These are phyloP conservation scores for Bruchidius siliquastri DNA, from an alignment of 2,888 invertebrate genomes.

Conservation along the genomic window DNA sequence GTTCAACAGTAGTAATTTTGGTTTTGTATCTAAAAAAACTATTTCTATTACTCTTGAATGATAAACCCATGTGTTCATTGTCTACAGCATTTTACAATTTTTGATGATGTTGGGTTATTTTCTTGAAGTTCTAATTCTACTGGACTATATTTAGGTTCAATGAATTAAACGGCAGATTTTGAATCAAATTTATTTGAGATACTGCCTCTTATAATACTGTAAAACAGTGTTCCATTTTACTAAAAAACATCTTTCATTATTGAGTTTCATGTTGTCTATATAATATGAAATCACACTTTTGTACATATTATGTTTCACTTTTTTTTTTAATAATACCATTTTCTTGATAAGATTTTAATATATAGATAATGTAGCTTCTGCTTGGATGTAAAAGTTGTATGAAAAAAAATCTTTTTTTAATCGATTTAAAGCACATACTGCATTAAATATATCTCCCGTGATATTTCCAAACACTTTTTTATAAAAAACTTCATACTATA, in stretches of 20 bases:
- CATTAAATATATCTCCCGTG: conserved; percentile 16
- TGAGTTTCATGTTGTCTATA: not conserved
- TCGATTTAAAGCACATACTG: conserved; percentile 17
- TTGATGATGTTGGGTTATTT: not conserved
- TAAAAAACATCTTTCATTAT: conserved; percentile 1
- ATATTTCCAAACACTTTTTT: conserved; percentile 24
- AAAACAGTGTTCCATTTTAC: conserved; percentile 35
- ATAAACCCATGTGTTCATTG: too few relatives aligned
- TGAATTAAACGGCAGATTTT: conserved; percentile 18
- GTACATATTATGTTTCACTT: conserved; percentile 26
- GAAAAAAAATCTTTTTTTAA: not conserved
- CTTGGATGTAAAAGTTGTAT: conserved; percentile 30
- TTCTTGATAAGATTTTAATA: conserved; percentile 26
- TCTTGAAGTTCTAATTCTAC: not conserved
- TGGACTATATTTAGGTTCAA: not conserved
- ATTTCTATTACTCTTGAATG: too few relatives aligned
- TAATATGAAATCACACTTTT: conserved; percentile 20
- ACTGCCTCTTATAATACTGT: conserved; percentile 33
- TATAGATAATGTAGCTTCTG: conserved; percentile 33
- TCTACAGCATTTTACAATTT: not conserved
- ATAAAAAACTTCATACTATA: conserved; percentile 24
- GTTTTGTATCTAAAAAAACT: too few relatives aligned
- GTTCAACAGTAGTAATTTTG: too few relatives aligned
- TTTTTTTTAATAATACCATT: conserved; percentile 20
- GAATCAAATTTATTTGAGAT: conserved; percentile 34